A percentile compares a stretch with the other conserved stretches of the same genome.
These are phyloP conservation scores for Amitus sp. DNA, from an alignment of 2,888 invertebrate genomes.

Conservation along the genomic window DNA sequence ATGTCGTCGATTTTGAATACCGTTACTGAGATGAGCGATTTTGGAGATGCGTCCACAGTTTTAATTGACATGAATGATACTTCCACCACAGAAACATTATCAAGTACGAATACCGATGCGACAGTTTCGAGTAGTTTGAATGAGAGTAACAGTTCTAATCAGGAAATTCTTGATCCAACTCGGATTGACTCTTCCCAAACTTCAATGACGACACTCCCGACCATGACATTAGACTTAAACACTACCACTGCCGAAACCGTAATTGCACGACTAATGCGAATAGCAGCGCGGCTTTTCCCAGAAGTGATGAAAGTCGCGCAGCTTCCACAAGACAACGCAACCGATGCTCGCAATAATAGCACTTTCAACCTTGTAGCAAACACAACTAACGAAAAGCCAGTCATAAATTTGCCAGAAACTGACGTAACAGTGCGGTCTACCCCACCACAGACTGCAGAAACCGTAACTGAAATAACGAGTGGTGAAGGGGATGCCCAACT, in stretches of 20 bases:
- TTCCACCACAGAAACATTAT: background rate
- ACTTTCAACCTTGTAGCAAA: conserved; percentile 5
- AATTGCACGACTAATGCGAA: conserved; percentile 49
- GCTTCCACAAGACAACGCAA: conserved; percentile 20
- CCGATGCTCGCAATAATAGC: conserved; percentile 18
- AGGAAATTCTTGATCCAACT: background rate
- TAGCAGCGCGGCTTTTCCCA: conserved; percentile 50
- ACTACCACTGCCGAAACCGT: conserved; percentile 36
- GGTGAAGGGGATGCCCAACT: conserved; percentile 15
- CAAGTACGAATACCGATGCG: conserved; percentile 5
- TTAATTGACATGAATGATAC: conserved; percentile 8
- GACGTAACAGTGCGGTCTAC: conserved; percentile 30
- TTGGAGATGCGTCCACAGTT: conserved; percentile 26
- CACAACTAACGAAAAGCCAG: conserved; percentile 16
- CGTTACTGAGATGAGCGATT: background rate
- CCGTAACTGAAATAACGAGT: conserved; percentile 30
- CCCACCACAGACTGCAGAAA: conserved; percentile 24
- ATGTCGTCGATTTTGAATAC: background rate
- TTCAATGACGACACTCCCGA: background rate
- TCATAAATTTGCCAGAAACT: conserved; percentile 18
- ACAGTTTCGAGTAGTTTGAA: background rate
- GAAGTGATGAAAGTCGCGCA: conserved; percentile 43
- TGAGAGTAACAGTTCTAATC: background rate
- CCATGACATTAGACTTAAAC: background rate
- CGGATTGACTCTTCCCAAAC: background rate